Base-by-base conservation (phyloP, 2,888 invertebrate species). In the Pollenia griseotomentosa region DNA sequence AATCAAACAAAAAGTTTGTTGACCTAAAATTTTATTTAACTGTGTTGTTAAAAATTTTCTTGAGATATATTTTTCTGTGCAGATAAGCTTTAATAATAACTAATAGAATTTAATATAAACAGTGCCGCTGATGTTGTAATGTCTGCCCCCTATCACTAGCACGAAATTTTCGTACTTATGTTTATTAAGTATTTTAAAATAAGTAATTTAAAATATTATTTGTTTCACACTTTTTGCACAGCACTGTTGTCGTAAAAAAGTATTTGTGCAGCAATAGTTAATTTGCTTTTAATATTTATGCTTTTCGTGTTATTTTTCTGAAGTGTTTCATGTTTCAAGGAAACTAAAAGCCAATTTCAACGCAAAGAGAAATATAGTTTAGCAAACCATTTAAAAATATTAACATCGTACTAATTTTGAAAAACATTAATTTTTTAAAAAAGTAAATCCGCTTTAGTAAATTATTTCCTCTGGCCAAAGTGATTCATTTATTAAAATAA, bases 261-360 rank as follows among this genome's bases (percentile, higher is more conserved):
- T 61, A 7, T 33, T 19, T 42, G 51, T 63, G 42, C 2, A 63
- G 11, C n/a, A 63, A 42, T 40, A 71, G 33, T 53, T 81, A 65
- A 81, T 73, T 23, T 44, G 12, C 42, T 61, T 83, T 77, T 59
- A 57, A 55, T 75, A 61, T 63, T 83, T 48, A 71, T 61, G 53
- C 55, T 55, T 55, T 83, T 77, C 55, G 68, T 83, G 75, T 61
- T 77, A 55, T 57, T 66, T 78, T 65, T 19, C 9, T 55, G 42
- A 71, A 80, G 46, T 57, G 65, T 42, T 74, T 40, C 57, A 12
- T 19, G 51, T 51, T 66, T 82, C 74, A 75, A 83, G 83, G 83
- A 83, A 77, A 83, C 61, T 44, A 55, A 55, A 73, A 81, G 19
- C 40, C 19, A 14, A 70, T 61, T 79, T 68, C 12, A 40, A 61